These are phyloP conservation scores for Mycalesis mineus DNA, from an alignment of 2,888 invertebrate species.

Conservation along the genomic window DNA sequence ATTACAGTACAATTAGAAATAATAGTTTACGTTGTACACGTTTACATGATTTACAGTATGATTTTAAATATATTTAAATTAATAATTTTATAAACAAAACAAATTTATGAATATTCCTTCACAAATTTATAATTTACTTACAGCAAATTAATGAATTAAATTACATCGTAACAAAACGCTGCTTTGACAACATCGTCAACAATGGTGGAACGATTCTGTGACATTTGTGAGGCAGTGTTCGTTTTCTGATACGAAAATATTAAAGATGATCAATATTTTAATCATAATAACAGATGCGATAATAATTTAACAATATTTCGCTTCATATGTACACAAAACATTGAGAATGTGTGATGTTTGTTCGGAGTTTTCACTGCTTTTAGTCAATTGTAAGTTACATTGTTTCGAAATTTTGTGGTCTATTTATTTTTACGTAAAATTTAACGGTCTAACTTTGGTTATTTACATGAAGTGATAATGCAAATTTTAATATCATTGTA, in stretches of 20 bases:
- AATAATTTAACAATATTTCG: constrained; percentile 69
- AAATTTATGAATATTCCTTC: too few relatives aligned
- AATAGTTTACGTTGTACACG: too few relatives aligned
- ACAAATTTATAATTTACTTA: too few relatives aligned
- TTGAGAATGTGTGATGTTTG: constrained; percentile 92
- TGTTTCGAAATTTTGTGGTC: constrained; percentile 65
- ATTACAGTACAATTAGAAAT: too few relatives aligned
- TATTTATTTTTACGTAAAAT: constrained; percentile 38
- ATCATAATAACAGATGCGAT: constrained; percentile 57
- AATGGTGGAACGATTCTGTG: constrained; percentile 75
- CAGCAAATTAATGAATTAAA: neutral
- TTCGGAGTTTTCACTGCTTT: constrained; percentile 94
- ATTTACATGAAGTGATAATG: constrained; percentile 6
- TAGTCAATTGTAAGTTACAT: constrained; percentile 82
- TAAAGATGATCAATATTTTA: constrained; percentile 71
- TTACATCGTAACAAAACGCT: constrained; percentile 47
- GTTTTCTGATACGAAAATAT: constrained; percentile 72
- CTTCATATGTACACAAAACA: constrained; percentile 72
- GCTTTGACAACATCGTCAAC: constrained; percentile 75
- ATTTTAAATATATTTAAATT: too few relatives aligned
- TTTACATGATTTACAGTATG: too few relatives aligned
- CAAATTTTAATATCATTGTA: neutral
- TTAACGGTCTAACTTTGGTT: neutral
- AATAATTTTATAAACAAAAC: too few relatives aligned
- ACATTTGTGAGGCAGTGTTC: constrained; percentile 69